Evolutionary conservation across 2,797 vertebrate species (phyloP).

Genomic region (Sciaenops ocellatus): DNA sequence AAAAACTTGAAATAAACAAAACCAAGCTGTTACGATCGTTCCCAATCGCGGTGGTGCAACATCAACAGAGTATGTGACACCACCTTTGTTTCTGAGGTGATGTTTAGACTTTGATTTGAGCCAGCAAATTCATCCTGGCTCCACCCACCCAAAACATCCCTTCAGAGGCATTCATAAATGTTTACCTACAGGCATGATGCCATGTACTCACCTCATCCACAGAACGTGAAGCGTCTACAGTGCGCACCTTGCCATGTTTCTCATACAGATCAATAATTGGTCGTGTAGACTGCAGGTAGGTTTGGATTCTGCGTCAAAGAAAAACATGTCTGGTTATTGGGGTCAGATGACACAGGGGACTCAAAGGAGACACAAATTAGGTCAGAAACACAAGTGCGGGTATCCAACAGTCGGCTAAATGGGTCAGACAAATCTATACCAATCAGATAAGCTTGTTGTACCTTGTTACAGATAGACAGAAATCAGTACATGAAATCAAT

Average conservation of each 20-base stretch:
- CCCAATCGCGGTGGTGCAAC: too few relatives aligned
- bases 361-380: constrained; percentile 61
- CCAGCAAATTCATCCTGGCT: neutral
- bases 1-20: neutral
- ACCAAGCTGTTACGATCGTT: too few relatives aligned
- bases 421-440: constrained; percentile 57
- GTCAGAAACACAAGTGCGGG: constrained; percentile 68
- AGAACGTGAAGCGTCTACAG: constrained; percentile 92
- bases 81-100: neutral
- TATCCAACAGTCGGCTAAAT: constrained; percentile 56
- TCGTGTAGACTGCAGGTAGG: constrained; percentile 95
- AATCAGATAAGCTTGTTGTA: constrained; percentile 37
- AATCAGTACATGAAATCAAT: constrained; percentile 3
- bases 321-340: constrained; percentile 57
- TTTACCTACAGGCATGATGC: neutral
- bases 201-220: constrained; percentile 91
- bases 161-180: neutral
- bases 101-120: neutral
- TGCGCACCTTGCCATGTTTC: constrained; percentile 92
- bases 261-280: constrained; percentile 95
- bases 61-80: neutral
- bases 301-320: constrained; percentile 90
- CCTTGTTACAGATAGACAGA: neutral
- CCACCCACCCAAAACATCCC: neutral
- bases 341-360: constrained; percentile 65